These are phyloP conservation scores for Zonitis immaculata DNA, from an alignment of 2,888 invertebrate species.

Conservation along the genomic window DNA sequence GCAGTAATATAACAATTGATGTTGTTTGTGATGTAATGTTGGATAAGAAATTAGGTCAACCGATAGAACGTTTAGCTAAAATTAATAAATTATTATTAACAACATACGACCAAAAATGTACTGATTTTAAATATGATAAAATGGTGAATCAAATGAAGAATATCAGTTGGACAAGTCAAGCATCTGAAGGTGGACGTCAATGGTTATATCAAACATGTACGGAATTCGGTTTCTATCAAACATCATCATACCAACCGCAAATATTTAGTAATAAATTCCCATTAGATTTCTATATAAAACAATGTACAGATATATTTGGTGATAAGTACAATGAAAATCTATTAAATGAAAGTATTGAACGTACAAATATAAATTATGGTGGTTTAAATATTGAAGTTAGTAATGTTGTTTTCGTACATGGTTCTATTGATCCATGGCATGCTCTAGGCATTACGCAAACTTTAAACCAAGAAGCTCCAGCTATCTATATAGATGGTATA, in stretches of 20 bases:
- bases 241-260: slow-evolving; percentile 63
- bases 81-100: slow-evolving; percentile 68
- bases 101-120: slow-evolving; percentile 65
- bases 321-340: slow-evolving; percentile 61
- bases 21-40: slow-evolving; percentile 73
- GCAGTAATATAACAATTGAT: slow-evolving; percentile 72
- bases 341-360: slow-evolving; percentile 57
- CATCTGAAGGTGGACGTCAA: slow-evolving; percentile 66
- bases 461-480: slow-evolving; percentile 55
- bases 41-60: slow-evolving; percentile 55
- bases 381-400: slow-evolving; percentile 64
- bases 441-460: slow-evolving; percentile 67
- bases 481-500: slow-evolving; percentile 70
- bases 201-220: slow-evolving; percentile 96
- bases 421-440: slow-evolving; percentile 87
- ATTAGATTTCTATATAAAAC: slow-evolving; percentile 70
- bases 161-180: slow-evolving; percentile 59
- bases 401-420: slow-evolving; percentile 81
- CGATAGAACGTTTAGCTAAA: slow-evolving; percentile 65
- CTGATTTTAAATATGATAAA: slow-evolving; percentile 77
- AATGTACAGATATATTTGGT: slow-evolving; percentile 81
- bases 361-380: slow-evolving; percentile 79
- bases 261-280: slow-evolving; percentile 73
- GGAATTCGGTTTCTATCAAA: slow-evolving; percentile 94
- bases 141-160: slow-evolving; percentile 67